These are phyloP conservation scores for Brachypodius melanocephalos DNA, from an alignment of 2,113 vertebrate genomes.

Conservation along the genomic window DNA sequence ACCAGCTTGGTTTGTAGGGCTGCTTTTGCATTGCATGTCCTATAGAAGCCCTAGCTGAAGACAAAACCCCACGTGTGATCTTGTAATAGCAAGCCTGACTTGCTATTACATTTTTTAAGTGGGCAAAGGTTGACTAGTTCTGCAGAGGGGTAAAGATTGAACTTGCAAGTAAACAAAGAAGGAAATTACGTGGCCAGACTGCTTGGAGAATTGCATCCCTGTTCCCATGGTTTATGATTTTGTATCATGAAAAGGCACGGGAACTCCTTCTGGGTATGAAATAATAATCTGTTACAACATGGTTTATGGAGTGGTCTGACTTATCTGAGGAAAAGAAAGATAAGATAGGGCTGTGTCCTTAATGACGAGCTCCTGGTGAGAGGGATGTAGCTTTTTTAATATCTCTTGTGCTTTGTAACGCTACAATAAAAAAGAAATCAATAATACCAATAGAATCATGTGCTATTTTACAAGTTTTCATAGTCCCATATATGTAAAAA, in stretches of 20 bases:
- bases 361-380: neutral
- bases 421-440: neutral
- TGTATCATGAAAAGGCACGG: neutral
- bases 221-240: neutral
- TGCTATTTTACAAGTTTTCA: neutral
- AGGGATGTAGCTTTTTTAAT: neutral
- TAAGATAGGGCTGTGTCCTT: neutral
- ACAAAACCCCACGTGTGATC: neutral
- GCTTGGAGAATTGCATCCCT: neutral
- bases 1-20: neutral
- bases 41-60: neutral
- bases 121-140: neutral
- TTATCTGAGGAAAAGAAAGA: neutral
- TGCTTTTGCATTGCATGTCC: neutral
- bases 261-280: neutral
- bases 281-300: neutral
- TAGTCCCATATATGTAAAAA: neutral
- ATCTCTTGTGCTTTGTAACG: neutral
- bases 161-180: neutral
- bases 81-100: neutral
- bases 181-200: neutral
- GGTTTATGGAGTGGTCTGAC: neutral
- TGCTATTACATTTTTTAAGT: neutral
- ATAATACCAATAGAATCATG: neutral
- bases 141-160: neutral